Evolutionary conservation across 2,888 invertebrate genomes (phyloP), one percentile per base, ranked within the genome.

Genomic region (Drosophila maculinotata): DNA sequence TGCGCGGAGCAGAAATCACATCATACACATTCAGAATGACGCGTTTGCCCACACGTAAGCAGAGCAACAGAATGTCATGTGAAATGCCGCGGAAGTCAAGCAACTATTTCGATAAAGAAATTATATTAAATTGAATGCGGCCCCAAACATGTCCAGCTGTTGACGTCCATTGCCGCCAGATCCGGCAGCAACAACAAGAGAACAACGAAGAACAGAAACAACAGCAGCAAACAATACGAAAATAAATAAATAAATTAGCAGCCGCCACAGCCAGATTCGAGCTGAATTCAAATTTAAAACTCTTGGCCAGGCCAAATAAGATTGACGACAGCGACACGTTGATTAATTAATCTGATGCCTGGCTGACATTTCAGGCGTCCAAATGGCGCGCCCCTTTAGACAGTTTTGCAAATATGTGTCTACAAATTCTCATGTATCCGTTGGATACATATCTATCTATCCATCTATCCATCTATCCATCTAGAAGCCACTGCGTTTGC

Each of bases 321-420:
- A 81, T 81, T 81, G 81, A 81, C 77, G 83, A 85, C 76, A 72
- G 79, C 69, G 62, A 86, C 69, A 79, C 70, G 74, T 79, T 89
- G 89, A 88, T 89, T 88, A 89, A 88, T 89, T 84, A 84, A 88
- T 84, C 84, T 71, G 76, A 82, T 69, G 84, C 62, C 28, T 56
- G 67, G 53, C 68, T 86, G 84, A 78, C 84, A 77, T 58, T 54
- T 66, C 10, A 17, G 60, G 52, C 64, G 57, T 57, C 64, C 69
- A 36, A 67, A 51, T 42, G 52, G 44, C 59, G 59, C 60, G 47
- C 36, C 48, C 53, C 52, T 45, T 30, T 17, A 42, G 30, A 38
- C 23, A 15, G 42, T 44, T 57, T 62, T 71, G 66, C 75, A 70
- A 70, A 72, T 48, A 59, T 17, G 14, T 47, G 36, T 17, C 35